These are phyloP conservation scores for Rhinoderma darwinii DNA, from an alignment of 2,113 vertebrate genomes.

Conservation along the genomic window DNA sequence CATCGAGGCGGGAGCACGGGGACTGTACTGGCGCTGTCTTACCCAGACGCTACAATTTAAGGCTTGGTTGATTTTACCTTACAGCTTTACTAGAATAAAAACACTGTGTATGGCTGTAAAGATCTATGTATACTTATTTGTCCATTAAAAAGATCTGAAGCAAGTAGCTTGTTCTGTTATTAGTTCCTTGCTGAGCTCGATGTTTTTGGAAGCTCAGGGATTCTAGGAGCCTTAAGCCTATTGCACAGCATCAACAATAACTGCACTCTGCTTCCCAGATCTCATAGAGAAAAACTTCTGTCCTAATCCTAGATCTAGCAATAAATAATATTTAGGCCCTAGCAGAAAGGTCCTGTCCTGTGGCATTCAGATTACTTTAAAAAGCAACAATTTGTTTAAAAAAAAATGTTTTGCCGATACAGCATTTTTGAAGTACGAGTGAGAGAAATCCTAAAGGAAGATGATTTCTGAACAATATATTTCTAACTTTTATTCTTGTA, in stretches of 20 bases:
- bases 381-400: no score
- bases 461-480: not conserved
- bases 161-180: not conserved
- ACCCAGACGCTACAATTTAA: constrained; percentile 17
- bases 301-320: not conserved
- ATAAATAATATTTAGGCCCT: not conserved
- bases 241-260: not conserved
- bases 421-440: no score
- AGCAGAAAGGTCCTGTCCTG: no score
- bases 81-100: constrained; percentile 20
- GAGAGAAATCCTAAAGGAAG: not conserved
- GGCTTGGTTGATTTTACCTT: constrained; percentile 19
- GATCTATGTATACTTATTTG: constrained; percentile 7
- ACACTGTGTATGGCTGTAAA: not conserved
- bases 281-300: not conserved
- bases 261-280: not conserved
- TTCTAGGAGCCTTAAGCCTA: constrained; percentile 24
- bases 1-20: not conserved
- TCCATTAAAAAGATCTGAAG: not conserved
- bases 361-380: no score
- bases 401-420: no score
- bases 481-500: not conserved
- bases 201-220: constrained; percentile 13
- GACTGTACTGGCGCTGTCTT: not conserved
- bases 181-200: constrained; percentile 8